phyloP scores from a whole-genome alignment of 2,797 vertebrate genomes.

The Rhinogobio ventralis region DNA sequence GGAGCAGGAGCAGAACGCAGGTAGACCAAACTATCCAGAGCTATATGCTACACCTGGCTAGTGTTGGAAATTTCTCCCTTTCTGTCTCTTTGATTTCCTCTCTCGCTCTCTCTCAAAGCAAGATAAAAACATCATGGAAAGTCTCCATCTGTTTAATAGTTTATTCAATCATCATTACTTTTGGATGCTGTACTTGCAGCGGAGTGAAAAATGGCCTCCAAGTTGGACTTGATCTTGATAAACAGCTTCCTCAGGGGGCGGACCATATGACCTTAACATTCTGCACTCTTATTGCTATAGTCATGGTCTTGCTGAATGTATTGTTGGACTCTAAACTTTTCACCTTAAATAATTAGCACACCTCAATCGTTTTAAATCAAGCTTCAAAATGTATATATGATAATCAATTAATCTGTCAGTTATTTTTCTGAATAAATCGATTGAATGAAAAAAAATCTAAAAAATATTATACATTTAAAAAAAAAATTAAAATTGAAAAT shows the following conservation, averaged over 20 bases:
- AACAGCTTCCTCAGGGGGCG: conserved; percentile 36
- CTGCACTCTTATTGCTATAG: not conserved
- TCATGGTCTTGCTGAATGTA: not conserved
- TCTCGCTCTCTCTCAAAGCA: not conserved
- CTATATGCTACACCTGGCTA: conserved; percentile 52
- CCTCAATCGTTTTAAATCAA: not conserved
- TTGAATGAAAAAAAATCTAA: too few species aligned
- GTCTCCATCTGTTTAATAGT: conserved; percentile 59
- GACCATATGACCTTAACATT: not conserved
- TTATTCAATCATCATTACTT: conserved; percentile 55
- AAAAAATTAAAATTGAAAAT: too few species aligned
- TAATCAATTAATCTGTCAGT: too few species aligned
- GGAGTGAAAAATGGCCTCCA: conserved; percentile 49
- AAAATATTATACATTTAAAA: too few species aligned
- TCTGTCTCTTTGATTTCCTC: not conserved
- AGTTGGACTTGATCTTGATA: conserved; percentile 45
- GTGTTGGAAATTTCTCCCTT: conserved; percentile 36
- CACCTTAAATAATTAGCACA: not conserved
- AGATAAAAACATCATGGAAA: conserved; percentile 34
- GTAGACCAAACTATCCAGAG: conserved; percentile 57
- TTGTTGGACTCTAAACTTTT: not conserved
- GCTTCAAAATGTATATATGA: too few species aligned
- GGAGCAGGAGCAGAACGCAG: conserved; percentile 66
- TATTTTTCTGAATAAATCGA: too few species aligned
- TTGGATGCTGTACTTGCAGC: conserved; percentile 49